Conservation (phyloP, 2,797 vertebrate species). For the Ctenopoma kingsleyae region DNA sequence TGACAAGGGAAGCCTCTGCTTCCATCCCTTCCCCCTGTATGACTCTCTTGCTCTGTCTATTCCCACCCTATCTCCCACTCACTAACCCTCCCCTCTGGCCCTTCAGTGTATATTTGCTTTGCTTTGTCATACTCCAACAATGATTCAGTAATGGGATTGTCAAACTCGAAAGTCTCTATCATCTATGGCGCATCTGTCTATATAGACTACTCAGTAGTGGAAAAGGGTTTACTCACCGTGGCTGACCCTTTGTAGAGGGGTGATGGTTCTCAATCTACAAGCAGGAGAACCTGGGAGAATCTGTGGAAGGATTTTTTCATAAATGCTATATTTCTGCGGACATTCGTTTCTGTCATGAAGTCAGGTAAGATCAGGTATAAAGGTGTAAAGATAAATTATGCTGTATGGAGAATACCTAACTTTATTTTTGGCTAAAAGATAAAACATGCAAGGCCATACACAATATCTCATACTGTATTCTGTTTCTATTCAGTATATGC, state of each 20-base stretch:
- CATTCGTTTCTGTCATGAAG: background rate
- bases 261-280: background rate
- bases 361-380: background rate
- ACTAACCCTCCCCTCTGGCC: conserved; percentile 33
- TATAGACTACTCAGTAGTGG: conserved; percentile 19
- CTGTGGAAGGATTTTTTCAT: background rate
- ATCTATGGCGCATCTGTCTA: conserved; percentile 37
- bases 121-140: conserved; percentile 62
- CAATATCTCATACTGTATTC: background rate
- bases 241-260: conserved; percentile 5
- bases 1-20: conserved; percentile 70
- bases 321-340: background rate
- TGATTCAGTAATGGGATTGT: conserved; percentile 63
- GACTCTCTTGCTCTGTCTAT: conserved; percentile 29
- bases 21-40: conserved; percentile 43
- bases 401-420: background rate
- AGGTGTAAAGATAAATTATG: background rate
- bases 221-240: conserved; percentile 15
- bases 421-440: background rate
- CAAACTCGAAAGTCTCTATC: conserved; percentile 58
- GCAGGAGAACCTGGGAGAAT: background rate
- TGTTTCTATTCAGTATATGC: background rate
- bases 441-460: background rate
- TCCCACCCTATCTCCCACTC: conserved; percentile 25
- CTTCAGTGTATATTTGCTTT: conserved; percentile 63